A percentile compares a stretch with the other conserved stretches of the same genome.
These are phyloP conservation scores for Stenichneumon culpator DNA, from an alignment of 2,888 invertebrate species.

Conservation along the genomic window DNA sequence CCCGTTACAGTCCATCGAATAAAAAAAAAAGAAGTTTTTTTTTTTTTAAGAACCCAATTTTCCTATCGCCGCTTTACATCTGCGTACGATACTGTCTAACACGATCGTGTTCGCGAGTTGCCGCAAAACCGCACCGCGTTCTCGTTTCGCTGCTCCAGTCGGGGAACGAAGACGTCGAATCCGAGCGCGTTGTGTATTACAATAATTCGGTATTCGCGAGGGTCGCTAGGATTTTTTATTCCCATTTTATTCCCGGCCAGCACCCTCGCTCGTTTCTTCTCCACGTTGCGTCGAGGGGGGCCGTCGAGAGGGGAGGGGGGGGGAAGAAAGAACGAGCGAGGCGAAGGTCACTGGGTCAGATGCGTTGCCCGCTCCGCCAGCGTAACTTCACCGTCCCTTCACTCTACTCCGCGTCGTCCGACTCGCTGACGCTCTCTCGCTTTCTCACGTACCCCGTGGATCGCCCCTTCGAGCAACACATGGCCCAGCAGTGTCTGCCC, in stretches of 20 bases:
- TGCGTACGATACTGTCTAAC: constrained; percentile 14
- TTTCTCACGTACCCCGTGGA: constrained; percentile 48
- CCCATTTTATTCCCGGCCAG: background rate
- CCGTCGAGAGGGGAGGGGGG: background rate
- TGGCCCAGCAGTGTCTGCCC: constrained; percentile 9
- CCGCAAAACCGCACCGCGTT: constrained; percentile 63
- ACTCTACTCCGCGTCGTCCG: constrained; percentile 36
- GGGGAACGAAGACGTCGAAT: constrained; percentile 14
- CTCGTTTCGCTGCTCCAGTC: constrained; percentile 35
- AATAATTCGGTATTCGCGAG: constrained; percentile 62
- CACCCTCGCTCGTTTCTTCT: constrained; percentile 16
- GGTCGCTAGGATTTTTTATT: constrained; percentile 17
- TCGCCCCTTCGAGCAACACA: constrained; percentile 74
- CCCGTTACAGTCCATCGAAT: too few species aligned
- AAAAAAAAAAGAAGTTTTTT: too few species aligned
- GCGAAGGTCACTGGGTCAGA: constrained; percentile 84
- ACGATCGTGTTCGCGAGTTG: constrained; percentile 44
- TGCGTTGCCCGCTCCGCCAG: constrained; percentile 77
- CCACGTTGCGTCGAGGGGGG: constrained; percentile 12
- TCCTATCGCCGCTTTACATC: too few species aligned
- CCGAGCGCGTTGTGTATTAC: background rate
- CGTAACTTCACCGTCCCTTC: constrained; percentile 64
- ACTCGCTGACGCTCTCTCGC: constrained; percentile 47
- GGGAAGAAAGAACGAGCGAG: constrained; percentile 63
- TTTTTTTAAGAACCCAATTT: too few species aligned